Evolutionary conservation across 2,113 vertebrate species (phyloP).

Genomic region (Corvus hawaiiensis): DNA sequence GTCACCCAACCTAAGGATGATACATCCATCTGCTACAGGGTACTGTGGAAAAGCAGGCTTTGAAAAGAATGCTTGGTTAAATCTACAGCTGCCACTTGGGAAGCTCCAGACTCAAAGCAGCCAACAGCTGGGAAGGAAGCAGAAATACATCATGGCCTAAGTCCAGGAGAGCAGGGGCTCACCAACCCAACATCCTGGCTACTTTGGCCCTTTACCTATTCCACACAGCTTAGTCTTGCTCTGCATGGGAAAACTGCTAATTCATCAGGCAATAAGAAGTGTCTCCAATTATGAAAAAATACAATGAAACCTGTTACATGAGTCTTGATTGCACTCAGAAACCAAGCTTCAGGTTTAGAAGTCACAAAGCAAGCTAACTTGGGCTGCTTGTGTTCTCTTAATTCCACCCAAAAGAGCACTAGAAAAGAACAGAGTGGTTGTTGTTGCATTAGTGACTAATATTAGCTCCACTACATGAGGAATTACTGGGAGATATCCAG

Average conservation of each 20-base stretch:
- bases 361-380: not conserved
- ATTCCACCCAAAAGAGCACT: not conserved
- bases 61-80: not conserved
- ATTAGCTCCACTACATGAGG: not conserved
- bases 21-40: not conserved
- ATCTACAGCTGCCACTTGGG: not conserved
- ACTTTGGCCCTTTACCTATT: not conserved
- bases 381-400: not conserved
- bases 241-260: not conserved
- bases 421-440: not conserved
- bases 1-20: not conserved
- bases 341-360: not conserved
- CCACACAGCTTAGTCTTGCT: not conserved
- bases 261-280: not conserved
- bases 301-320: rapidly evolving
- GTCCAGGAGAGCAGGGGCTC: not conserved
- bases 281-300: not conserved
- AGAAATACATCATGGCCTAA: not conserved
- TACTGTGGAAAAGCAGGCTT: not conserved
- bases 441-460: not conserved
- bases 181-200: not conserved
- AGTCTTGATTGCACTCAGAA: not conserved
- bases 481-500: conserved; percentile 43
- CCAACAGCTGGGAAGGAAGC: not conserved
- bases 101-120: not conserved